Evolutionary conservation across 2,888 invertebrate genomes (phyloP).

Genomic region (Stegana nigrithorax): DNA sequence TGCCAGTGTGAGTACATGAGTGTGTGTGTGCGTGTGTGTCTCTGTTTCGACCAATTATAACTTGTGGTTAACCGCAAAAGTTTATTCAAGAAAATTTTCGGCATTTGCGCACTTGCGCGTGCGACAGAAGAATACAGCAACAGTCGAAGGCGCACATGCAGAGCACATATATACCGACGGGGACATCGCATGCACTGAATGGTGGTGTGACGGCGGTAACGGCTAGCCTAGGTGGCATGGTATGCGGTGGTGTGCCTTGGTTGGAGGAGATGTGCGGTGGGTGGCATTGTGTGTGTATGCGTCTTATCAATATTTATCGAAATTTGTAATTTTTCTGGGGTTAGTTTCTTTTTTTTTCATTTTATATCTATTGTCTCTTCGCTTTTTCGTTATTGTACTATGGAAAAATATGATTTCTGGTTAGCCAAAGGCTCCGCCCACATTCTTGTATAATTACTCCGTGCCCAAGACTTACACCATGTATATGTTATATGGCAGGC

Average conservation of each 20-base stretch:
- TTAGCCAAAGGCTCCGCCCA: constrained; percentile 44
- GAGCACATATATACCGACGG: neutral
- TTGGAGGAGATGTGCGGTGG: neutral
- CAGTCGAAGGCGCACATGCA: neutral
- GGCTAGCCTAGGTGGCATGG: neutral
- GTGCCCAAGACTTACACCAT: neutral
- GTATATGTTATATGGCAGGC: no score
- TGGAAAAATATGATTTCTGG: constrained; percentile 44
- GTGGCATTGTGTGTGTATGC: constrained; percentile 19
- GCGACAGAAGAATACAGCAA: constrained; percentile 33
- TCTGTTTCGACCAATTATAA: constrained; percentile 67
- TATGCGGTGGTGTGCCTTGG: neutral
- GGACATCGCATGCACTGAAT: constrained; percentile 11
- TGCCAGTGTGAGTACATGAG: neutral
- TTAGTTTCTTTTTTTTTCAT: constrained; percentile 21
- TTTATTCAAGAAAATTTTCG: constrained; percentile 65
- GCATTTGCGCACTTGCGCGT: constrained; percentile 41
- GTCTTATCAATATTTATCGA: neutral
- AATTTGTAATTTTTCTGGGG: neutral
- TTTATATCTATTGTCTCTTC: constrained; percentile 19
- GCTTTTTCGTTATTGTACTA: no score
- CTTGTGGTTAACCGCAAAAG: constrained; percentile 69
- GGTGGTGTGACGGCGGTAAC: neutral
- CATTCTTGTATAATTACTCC: constrained; percentile 13
- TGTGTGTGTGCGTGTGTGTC: constrained; percentile 10